A percentile compares a stretch with the other conserved stretches of the same genome.
Conservation (phyloP, 92 coral and sea anemone species). For the Virgularia gustaviana region DNA sequence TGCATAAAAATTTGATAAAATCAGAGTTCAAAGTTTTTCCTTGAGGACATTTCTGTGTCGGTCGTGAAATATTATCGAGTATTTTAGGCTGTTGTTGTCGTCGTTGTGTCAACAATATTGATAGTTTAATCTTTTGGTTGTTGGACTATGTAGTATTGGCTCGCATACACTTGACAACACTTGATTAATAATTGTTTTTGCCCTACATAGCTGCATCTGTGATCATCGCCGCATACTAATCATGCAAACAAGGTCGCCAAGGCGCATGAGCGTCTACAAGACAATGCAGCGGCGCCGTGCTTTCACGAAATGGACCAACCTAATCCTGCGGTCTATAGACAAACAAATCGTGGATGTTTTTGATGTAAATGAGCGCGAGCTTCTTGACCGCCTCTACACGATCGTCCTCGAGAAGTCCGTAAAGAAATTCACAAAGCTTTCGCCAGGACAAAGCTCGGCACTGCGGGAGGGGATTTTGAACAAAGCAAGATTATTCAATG, state of each 20-base stretch:
- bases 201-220: slow-evolving; percentile 3
- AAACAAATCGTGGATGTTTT: slow-evolving; percentile 63
- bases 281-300: slow-evolving; percentile 68
- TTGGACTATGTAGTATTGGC: too few species aligned
- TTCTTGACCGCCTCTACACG: slow-evolving; percentile 55
- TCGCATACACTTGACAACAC: too few species aligned
- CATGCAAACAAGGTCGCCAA: slow-evolving; percentile 29
- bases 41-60: too few species aligned
- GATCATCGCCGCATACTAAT: neutral
- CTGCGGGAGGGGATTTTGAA: neutral
- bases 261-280: slow-evolving; percentile 28
- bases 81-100: too few species aligned
- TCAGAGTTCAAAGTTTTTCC: too few species aligned
- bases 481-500: slow-evolving; percentile 8
- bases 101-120: too few species aligned
- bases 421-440: slow-evolving; percentile 3
- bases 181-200: slow-evolving; percentile 1
- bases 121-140: too few species aligned
- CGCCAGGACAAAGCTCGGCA: neutral
- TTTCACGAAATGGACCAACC: slow-evolving; percentile 87
- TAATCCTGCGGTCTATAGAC: slow-evolving; percentile 46
- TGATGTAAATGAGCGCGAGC: slow-evolving; percentile 58
- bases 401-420: slow-evolving; percentile 29
- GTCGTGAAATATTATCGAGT: too few species aligned
- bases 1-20: too few species aligned